A percentile compares a stretch with the other conserved stretches of the same genome.
These are phyloP conservation scores for Sinocyclocheilus anophthalmus DNA, from an alignment of 2,113 vertebrate genomes.

Conservation along the genomic window DNA sequence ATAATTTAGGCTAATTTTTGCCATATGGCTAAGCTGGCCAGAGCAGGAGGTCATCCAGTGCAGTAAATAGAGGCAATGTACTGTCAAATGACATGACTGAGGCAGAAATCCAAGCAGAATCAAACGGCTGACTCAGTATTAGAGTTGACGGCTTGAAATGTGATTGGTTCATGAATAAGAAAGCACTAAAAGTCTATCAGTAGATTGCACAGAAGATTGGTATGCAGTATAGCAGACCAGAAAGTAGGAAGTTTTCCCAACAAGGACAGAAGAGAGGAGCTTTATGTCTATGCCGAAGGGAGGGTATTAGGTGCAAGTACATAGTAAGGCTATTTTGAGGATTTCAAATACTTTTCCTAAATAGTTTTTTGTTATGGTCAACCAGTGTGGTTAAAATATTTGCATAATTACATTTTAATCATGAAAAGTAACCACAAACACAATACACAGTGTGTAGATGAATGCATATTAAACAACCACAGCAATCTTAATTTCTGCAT, in stretches of 20 bases:
- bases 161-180: conserved; percentile 35
- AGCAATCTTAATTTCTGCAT: not conserved
- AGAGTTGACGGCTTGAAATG: conserved; percentile 49
- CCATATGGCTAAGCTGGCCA: not conserved
- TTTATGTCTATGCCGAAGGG: not conserved
- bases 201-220: conserved; percentile 54
- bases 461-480: conserved; percentile 11
- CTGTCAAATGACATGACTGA: not conserved
- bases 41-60: conserved; percentile 3
- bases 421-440: conserved; percentile 8
- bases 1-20: not conserved
- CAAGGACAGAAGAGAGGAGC: conserved; percentile 18
- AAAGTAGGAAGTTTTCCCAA: conserved; percentile 32
- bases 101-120: conserved; percentile 34
- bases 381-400: conserved; percentile 2
- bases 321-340: not conserved
- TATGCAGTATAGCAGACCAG: conserved; percentile 36
- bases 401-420: conserved; percentile 19
- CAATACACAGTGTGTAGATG: not conserved
- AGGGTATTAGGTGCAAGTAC: not conserved
- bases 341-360: not conserved
- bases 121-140: conserved; percentile 49
- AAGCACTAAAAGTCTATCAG: conserved; percentile 51
- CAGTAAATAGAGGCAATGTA: conserved; percentile 17
- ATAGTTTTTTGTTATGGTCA: not conserved